phyloP scores from a whole-genome alignment of 1,140 invertebrate species.

The Calliopsis andreniformis region DNA sequence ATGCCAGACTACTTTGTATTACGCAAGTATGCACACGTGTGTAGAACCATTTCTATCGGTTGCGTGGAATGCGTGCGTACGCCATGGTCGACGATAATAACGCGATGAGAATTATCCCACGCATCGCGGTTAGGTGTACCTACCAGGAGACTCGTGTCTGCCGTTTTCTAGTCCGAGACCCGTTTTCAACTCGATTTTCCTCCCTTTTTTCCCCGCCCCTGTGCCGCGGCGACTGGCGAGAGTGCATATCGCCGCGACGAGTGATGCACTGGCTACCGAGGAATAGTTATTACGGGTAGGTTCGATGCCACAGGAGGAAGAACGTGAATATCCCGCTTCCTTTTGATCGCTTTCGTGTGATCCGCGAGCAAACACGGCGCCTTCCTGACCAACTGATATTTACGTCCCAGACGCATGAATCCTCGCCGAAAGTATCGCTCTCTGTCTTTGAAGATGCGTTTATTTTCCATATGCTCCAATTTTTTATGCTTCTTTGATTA shows the following conservation, averaged over 20 bases:
- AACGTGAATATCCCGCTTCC: constrained; percentile 43
- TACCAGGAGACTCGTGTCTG: constrained; percentile 34
- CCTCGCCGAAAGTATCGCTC: constrained; percentile 20
- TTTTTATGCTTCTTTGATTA: too few relatives aligned
- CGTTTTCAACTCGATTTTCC: constrained; percentile 56
- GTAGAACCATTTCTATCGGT: constrained; percentile 20
- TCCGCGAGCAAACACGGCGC: constrained; percentile 49
- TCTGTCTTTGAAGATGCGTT: not conserved
- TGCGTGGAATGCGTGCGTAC: constrained; percentile 62
- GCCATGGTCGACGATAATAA: constrained; percentile 70
- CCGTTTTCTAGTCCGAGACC: constrained; percentile 56
- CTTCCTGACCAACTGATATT: constrained; percentile 24
- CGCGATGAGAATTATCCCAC: constrained; percentile 80
- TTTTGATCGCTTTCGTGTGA: constrained; percentile 43
- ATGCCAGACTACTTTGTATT: not conserved
- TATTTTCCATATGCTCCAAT: not conserved
- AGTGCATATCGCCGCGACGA: not conserved
- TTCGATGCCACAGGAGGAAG: constrained; percentile 52
- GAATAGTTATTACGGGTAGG: constrained; percentile 54
- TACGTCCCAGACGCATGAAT: constrained; percentile 14
- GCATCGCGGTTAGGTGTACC: constrained; percentile 62
- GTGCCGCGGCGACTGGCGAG: not conserved
- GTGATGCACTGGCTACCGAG: constrained; percentile 26
- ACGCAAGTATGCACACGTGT: constrained; percentile 9
- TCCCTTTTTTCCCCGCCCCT: constrained; percentile 15